phyloP scores from a whole-genome alignment of 2,888 invertebrate genomes.

The Fragum whitleyi region DNA sequence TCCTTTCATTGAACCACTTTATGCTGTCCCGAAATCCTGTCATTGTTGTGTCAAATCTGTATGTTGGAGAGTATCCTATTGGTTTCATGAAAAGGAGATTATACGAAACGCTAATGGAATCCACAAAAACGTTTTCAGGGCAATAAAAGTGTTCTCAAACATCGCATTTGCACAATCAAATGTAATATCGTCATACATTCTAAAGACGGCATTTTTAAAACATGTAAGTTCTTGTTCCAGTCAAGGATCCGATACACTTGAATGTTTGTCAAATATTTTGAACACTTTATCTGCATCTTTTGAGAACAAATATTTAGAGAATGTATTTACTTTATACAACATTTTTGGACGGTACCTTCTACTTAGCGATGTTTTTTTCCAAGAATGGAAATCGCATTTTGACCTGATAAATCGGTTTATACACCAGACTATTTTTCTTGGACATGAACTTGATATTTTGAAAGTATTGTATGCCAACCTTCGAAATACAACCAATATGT shows the following conservation, averaged over 20 bases:
- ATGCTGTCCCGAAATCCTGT: not conserved
- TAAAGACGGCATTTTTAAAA: constrained; percentile 1
- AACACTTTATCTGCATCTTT: not conserved
- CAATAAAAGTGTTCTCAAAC: not conserved
- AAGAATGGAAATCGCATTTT: not conserved
- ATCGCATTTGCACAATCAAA: not conserved
- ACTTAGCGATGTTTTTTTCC: not conserved
- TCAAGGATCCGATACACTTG: not conserved
- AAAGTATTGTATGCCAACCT: not conserved
- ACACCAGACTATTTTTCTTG: not conserved
- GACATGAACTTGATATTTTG: not conserved
- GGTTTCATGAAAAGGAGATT: not conserved
- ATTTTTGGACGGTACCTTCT: not conserved
- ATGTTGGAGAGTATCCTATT: constrained; percentile 6
- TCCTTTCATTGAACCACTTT: not conserved
- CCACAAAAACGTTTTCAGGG: not conserved
- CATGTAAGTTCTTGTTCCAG: not conserved
- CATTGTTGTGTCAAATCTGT: not conserved
- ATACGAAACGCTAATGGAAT: not conserved
- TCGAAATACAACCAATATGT: not conserved
- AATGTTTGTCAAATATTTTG: not conserved
- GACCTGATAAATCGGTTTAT: not conserved
- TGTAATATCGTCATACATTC: not conserved
- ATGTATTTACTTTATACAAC: not conserved
- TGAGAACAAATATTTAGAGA: not conserved